Conservation (phyloP, 2,797 vertebrate genomes). For the Thripadectes ignobilis region DNA sequence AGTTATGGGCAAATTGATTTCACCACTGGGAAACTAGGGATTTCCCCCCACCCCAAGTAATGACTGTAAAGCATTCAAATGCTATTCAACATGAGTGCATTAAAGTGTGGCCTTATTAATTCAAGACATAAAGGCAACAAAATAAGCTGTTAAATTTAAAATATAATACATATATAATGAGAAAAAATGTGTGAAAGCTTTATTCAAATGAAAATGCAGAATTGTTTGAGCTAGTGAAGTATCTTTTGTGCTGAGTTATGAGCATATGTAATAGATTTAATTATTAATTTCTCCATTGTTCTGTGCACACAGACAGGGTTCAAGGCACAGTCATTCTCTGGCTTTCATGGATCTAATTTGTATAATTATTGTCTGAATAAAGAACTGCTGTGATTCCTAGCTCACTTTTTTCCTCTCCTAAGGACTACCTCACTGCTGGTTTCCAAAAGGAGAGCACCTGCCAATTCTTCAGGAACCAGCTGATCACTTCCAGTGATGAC, state of each 20-base stretch:
- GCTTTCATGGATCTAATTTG: slow-evolving; percentile 97
- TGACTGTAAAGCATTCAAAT: slow-evolving; percentile 72
- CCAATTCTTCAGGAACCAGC: slow-evolving; percentile 80
- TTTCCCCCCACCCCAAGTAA: slow-evolving; percentile 61
- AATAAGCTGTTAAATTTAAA: slow-evolving; percentile 84
- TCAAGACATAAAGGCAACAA: slow-evolving; percentile 80
- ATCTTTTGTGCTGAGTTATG: slow-evolving; percentile 91
- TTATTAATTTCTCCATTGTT: slow-evolving; percentile 91
- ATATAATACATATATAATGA: slow-evolving; percentile 83
- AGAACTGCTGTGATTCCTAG: slow-evolving; percentile 76
- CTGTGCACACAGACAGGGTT: slow-evolving; percentile 83
- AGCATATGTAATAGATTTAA: slow-evolving; percentile 98
- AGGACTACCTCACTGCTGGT: slow-evolving; percentile 75
- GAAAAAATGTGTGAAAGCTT: slow-evolving; percentile 76
- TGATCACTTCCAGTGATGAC: slow-evolving; percentile 76
- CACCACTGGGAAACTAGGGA: slow-evolving; percentile 70
- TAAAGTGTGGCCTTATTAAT: slow-evolving; percentile 82
- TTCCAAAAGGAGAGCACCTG: slow-evolving; percentile 84
- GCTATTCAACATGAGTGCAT: slow-evolving; percentile 77
- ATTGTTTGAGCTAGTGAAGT: slow-evolving; percentile 79
- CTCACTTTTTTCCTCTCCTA: slow-evolving; percentile 63
- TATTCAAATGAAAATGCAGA: slow-evolving; percentile 82
- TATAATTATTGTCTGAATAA: slow-evolving; percentile 93
- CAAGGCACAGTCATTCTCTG: slow-evolving; percentile 89
- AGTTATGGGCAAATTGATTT: slow-evolving; percentile 77